phyloP scores from a whole-genome alignment of 2,113 vertebrate genomes.

The Aspidoscelis tigris region DNA sequence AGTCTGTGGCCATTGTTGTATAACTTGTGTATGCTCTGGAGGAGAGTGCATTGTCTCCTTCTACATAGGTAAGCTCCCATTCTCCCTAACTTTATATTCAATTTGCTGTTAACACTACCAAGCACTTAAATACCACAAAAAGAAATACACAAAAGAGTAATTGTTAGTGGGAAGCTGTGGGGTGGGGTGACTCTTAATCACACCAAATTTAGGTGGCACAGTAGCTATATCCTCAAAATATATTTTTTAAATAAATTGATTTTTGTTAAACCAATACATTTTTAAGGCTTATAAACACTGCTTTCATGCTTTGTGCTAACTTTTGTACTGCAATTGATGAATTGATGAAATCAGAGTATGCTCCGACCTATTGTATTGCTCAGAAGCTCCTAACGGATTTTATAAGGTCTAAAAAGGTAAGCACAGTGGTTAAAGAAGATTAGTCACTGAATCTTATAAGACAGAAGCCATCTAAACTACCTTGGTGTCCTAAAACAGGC shows the following conservation, averaged over 20 bases:
- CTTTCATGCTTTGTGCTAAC: background rate
- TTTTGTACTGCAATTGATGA: conserved; percentile 11
- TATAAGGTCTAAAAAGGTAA: conserved; percentile 1
- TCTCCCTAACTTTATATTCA: background rate
- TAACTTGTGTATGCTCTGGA: background rate
- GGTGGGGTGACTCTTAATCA: too few relatives aligned
- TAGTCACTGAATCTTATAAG: background rate
- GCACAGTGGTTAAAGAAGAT: background rate
- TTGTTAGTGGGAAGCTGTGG: too few relatives aligned
- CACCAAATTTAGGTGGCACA: background rate
- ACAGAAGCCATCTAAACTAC: background rate
- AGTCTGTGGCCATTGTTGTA: background rate
- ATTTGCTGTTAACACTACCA: background rate
- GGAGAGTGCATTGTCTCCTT: background rate
- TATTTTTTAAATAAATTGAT: background rate
- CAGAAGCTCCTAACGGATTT: background rate
- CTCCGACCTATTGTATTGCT: background rate
- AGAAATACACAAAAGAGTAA: background rate
- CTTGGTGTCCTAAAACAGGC: background rate
- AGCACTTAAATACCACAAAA: background rate
- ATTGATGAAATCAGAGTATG: background rate
- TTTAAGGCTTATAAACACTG: background rate
- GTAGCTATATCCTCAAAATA: background rate
- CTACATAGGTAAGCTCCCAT: background rate
- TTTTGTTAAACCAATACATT: background rate